Base-by-base conservation (phyloP, 2,797 vertebrate species). In the Delichon dasypus region DNA sequence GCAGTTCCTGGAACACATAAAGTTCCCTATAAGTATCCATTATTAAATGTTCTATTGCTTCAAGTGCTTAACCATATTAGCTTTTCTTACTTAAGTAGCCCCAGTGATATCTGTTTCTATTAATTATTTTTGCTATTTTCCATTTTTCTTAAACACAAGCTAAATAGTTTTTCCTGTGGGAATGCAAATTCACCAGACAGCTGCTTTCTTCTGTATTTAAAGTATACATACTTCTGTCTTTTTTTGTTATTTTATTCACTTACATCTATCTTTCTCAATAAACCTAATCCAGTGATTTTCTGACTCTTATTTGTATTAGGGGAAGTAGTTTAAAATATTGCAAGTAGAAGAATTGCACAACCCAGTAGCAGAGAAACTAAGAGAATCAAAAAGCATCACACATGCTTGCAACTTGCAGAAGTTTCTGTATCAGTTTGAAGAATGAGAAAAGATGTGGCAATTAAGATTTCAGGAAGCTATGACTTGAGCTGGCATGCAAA, bases 111-210 rank as follows among this genome's bases (percentile, higher is more conserved):
- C 73, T 87, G 45, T 82, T 93, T 67, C 94, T 87, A 90, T 94
- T 93, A 95, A 90, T 94, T 94, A 85, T 90, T 90, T 88, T 93
- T 88, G 60, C 38, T 82, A 14, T 93, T 93, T 96, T 55, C 50
- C 48, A 51, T 64, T 93, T 30, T 64, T 90, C 66, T 95, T 76
- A 85, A 87, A 57, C 18, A 67, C 19, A 58, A 92, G 14, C 11
- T 90, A 79, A 84, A 87, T 71, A 48, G 11, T 29, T 93, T 94
- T 93, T 68, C 25, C 73, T 86, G 18, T 57, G 48, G 58, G 71
- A 93, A 91, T 67, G 34, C 23, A 87, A 88, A 81, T 70, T 79
- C 68, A 65, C 9, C 11, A 60, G 74, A 58, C 38, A 84, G 40
- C 22, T 94, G 36, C 5, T 73, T 87, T 93, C 32, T 50, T 90